Evolutionary conservation across 2,113 vertebrate genomes (phyloP), one percentile per base, ranked within the genome.

Genomic region (Rhea pennata): DNA sequence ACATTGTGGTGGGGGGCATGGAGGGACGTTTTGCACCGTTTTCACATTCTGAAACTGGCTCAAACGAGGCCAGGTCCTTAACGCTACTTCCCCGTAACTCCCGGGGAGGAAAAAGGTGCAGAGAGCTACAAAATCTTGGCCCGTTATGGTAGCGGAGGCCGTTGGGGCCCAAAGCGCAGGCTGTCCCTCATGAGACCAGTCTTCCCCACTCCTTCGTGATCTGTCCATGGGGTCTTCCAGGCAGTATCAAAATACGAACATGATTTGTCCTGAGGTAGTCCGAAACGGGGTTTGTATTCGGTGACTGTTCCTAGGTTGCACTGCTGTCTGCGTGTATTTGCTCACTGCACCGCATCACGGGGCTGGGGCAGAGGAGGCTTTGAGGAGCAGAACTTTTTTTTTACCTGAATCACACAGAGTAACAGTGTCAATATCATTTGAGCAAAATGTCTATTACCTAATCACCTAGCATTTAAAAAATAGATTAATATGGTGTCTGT

Each of bases 401-500:
- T 53, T 8, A 61, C 53, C 39, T 10, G 69, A 73, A 74, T 76
- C 15, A 40, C 33, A 26, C 58, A 14, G 8, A 80, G 9, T 69
- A 78, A 92, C 16, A 91, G 75, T 71, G 84, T 61, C 89, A 96
- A 65, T 83, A 95, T 73, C 77, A 93, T 10, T 66, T 67, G 70
- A 75, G 58, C 61, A 92, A 46, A 85, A 80, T 83, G 53, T 44
- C 84, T 89, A 5, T 91, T 96, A 93, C 78, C 90, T 87, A 84
- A 96, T 64, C 91, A 58, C 40, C 64, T 17, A 86, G 16, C 50
- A 4, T n/a, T 62, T 83, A 92, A 89, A 80, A 95, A 96, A 85
- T 91, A 92, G 91, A 96, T 93, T 81, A 94, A 89, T 53, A 24
- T 44, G 31, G 84, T 91, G 76, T 56, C 95, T 94, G 87, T 86